Evolutionary conservation across 2,888 invertebrate genomes (phyloP).

Genomic region (Pelosia muscerda): DNA sequence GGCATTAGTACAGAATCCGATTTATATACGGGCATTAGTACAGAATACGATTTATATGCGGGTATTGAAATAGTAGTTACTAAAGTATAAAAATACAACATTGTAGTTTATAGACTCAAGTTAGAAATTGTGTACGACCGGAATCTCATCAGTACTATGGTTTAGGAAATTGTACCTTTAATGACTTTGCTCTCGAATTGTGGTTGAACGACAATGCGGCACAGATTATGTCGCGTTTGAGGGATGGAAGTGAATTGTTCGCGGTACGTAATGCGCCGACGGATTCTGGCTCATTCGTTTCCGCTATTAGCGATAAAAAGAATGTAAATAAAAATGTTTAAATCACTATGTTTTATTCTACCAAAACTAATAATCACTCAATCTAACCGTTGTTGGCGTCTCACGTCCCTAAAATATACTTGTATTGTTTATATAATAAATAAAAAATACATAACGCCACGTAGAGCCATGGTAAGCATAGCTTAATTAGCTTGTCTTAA

Average conservation of each 20-base stretch:
- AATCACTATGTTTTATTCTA: not conserved
- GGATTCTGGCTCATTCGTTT: conserved; percentile 2
- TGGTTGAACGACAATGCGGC: conserved; percentile 7
- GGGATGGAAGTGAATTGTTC: conserved; percentile 8
- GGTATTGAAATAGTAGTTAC: not conserved
- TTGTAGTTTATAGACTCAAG: not conserved
- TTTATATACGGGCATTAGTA: too few relatives aligned
- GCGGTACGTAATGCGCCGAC: not conserved
- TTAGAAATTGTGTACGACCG: conserved; percentile 6
- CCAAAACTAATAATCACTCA: not conserved
- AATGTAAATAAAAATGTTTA: not conserved
- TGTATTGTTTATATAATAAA: too few relatives aligned
- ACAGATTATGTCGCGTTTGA: conserved; percentile 10
- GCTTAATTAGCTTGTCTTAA: too few relatives aligned
- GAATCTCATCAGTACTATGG: conserved; percentile 6
- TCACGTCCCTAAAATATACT: too few relatives aligned
- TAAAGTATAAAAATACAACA: not conserved
- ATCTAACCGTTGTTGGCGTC: not conserved
- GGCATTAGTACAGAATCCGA: too few relatives aligned
- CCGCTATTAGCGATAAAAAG: conserved; percentile 1
- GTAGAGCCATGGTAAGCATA: too few relatives aligned
- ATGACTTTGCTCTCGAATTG: conserved; percentile 9
- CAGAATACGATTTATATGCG: too few relatives aligned
- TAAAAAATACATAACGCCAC: too few relatives aligned
- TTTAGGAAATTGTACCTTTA: conserved; percentile 7